Evolutionary conservation across 2,113 vertebrate species (phyloP).

Genomic region (Hiodon alosoides): DNA sequence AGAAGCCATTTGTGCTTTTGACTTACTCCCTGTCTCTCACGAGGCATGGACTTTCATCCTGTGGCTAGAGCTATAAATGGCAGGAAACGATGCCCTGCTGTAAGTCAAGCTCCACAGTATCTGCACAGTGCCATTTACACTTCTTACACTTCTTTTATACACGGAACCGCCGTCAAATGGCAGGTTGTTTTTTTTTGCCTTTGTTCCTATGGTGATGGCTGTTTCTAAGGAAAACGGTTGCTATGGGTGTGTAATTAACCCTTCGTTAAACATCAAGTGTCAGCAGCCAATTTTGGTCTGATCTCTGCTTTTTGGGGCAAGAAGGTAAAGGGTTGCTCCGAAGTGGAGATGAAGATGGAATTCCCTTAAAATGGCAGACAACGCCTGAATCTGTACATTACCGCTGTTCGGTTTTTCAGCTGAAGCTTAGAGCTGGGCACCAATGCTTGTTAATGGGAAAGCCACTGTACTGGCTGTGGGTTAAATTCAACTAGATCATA

Average conservation of each 20-base stretch:
- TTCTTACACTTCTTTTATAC: slow-evolving; percentile 32
- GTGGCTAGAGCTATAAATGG: slow-evolving; percentile 21
- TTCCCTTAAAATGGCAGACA: no score
- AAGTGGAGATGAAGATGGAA: no score
- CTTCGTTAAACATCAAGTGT: slow-evolving; percentile 22
- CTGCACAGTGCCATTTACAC: slow-evolving; percentile 36
- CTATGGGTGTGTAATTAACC: slow-evolving; percentile 43
- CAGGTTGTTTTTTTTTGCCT: slow-evolving; percentile 26
- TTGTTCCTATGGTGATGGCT: slow-evolving; percentile 48
- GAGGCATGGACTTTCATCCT: slow-evolving; percentile 20
- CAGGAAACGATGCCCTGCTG: slow-evolving; percentile 20
- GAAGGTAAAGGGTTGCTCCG: no score
- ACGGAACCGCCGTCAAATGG: slow-evolving; percentile 36
- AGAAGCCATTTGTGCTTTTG: slow-evolving; percentile 3
- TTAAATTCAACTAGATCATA: background rate
- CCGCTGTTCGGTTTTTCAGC: background rate
- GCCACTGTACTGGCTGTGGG: background rate
- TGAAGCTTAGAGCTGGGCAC: background rate
- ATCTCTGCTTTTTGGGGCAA: no score
- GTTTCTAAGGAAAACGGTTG: slow-evolving; percentile 40
- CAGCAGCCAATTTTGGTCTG: background rate
- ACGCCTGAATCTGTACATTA: no score
- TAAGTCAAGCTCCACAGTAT: slow-evolving; percentile 23
- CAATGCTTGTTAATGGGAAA: background rate
- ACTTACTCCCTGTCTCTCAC: slow-evolving; percentile 8